These are phyloP conservation scores for Drosophila simulans DNA, from an alignment of 1,140 invertebrate genomes.

Conservation along the genomic window DNA sequence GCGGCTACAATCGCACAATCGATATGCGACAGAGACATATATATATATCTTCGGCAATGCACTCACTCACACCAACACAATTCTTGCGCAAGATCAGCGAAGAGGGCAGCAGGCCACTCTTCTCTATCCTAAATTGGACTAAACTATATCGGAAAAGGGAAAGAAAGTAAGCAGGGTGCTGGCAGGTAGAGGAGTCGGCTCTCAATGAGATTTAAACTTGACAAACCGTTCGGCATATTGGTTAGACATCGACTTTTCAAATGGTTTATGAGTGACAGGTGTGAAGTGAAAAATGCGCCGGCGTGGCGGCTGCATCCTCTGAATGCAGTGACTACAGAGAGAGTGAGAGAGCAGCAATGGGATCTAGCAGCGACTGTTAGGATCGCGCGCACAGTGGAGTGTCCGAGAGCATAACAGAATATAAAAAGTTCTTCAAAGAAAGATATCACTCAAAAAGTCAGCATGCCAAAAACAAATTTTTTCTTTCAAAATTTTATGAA, in stretches of 20 bases:
- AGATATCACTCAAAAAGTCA: no score
- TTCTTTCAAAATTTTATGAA: no score
- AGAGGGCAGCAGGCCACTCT: conserved; percentile 10
- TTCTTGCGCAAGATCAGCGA: conserved; percentile 47
- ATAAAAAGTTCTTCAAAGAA: no score
- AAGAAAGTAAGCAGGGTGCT: conserved; percentile 14
- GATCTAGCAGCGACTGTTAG: conserved; percentile 62
- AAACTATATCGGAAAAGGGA: conserved; percentile 58
- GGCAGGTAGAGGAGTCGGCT: conserved; percentile 58
- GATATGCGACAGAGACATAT: conserved; percentile 68
- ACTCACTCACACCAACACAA: conserved; percentile 22
- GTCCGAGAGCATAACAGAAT: no score
- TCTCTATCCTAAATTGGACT: conserved; percentile 76
- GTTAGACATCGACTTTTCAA: conserved; percentile 47
- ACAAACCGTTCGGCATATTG: conserved; percentile 60
- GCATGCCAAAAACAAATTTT: no score
- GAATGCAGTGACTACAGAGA: conserved; percentile 15
- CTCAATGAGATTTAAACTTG: conserved; percentile 34
- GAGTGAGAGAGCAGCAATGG: background rate
- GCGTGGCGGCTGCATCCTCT: conserved; percentile 46
- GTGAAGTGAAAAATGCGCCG: conserved; percentile 66
- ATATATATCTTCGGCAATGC: conserved; percentile 62
- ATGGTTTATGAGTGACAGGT: conserved; percentile 75
- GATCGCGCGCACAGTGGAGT: conserved; percentile 50
- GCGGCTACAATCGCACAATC: conserved; percentile 56